Evolutionary conservation across 1,140 invertebrate species (phyloP).

Genomic region (Ridgeia piscesae): DNA sequence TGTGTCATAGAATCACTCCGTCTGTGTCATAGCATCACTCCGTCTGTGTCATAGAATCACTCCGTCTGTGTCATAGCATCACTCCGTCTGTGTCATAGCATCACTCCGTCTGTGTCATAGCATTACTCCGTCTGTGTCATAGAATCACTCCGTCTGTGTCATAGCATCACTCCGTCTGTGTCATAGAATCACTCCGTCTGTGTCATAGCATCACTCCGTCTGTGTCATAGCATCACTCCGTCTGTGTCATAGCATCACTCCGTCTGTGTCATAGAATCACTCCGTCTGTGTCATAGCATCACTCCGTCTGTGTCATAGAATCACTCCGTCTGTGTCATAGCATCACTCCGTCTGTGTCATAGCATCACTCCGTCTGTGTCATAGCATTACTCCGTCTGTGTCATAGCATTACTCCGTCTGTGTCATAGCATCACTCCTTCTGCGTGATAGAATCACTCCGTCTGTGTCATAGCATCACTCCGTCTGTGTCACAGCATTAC

Average conservation of each 20-base stretch:
- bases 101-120: not conserved
- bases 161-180: not conserved
- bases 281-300: not conserved
- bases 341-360: not conserved
- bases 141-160: not conserved
- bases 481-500: not conserved
- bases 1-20: not conserved
- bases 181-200: not conserved
- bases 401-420: not conserved
- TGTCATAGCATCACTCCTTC: not conserved
- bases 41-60: not conserved
- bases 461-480: not conserved
- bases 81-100: not conserved
- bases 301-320: not conserved
- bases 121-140: not conserved
- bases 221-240: not conserved
- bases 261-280: not conserved
- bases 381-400: not conserved
- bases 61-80: not conserved
- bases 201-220: not conserved
- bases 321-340: not conserved
- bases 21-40: not conserved
- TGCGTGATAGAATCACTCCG: not conserved
- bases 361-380: not conserved
- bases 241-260: not conserved